Conservation (phyloP, 2,888 invertebrate genomes). For the Archaeoteleia sp. region DNA sequence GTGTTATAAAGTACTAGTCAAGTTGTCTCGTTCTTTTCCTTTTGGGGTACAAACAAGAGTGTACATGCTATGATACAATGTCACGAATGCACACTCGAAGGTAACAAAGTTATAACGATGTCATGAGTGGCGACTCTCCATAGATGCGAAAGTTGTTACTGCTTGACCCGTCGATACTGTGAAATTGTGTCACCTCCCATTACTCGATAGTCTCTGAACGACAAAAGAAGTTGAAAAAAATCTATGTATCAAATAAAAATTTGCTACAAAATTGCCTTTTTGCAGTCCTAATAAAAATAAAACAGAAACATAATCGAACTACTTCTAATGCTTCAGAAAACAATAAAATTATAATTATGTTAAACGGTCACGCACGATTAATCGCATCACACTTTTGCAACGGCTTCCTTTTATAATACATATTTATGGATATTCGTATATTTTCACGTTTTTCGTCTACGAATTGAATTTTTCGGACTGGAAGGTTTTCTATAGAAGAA, state of each 20-base stretch:
- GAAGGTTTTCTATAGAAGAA: conserved; percentile 38
- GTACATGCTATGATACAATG: conserved; percentile 23
- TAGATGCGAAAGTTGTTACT: conserved; percentile 44
- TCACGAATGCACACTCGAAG: conserved; percentile 43
- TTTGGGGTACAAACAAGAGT: conserved; percentile 21
- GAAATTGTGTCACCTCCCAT: conserved; percentile 42
- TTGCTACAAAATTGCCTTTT: too few species aligned
- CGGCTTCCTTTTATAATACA: too few species aligned
- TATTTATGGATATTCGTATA: conserved; percentile 32
- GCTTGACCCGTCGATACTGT: conserved; percentile 39
- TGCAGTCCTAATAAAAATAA: too few species aligned
- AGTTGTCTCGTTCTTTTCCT: conserved; percentile 22
- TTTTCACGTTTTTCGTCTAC: conserved; percentile 37
- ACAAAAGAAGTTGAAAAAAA: too few species aligned
- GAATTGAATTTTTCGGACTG: conserved; percentile 44
- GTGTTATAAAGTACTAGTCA: conserved; percentile 33
- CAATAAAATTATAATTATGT: too few species aligned
- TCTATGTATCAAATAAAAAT: too few species aligned
- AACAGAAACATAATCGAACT: too few species aligned
- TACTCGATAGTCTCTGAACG: too few species aligned
- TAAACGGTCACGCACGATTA: too few species aligned
- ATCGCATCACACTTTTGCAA: too few species aligned
- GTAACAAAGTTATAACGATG: conserved; percentile 49
- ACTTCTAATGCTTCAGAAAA: too few species aligned
- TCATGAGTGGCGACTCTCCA: conserved; percentile 38